Evolutionary conservation across 2,888 invertebrate species (phyloP).

Genomic region (Caenorhabditis sp.): DNA sequence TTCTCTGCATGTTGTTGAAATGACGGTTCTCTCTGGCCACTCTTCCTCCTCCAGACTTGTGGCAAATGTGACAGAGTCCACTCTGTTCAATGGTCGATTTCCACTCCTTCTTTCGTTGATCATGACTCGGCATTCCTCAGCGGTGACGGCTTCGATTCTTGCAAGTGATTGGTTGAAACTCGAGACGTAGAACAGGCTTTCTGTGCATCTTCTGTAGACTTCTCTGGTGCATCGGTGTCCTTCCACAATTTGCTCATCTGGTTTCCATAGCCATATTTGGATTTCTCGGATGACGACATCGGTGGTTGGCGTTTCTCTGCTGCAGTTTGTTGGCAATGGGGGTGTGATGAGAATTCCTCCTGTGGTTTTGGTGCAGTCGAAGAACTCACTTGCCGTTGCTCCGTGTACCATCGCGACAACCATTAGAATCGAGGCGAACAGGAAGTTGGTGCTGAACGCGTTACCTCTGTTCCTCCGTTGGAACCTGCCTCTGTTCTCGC

Average conservation of each 20-base stretch:
- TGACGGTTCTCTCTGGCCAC: slow-evolving; percentile 6
- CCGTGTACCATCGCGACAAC: background rate
- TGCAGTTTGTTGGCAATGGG: background rate
- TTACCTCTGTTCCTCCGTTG: background rate
- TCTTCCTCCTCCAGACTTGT: background rate
- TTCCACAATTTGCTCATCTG: background rate
- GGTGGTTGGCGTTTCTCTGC: background rate
- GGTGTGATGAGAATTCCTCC: slow-evolving; percentile 5
- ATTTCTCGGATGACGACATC: background rate
- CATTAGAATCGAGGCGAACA: background rate
- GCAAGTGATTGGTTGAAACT: background rate
- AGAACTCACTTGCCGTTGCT: background rate
- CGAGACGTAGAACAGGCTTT: background rate
- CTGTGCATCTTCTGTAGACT: slow-evolving; percentile 14
- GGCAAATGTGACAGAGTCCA: background rate
- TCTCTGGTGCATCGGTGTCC: slow-evolving; percentile 10
- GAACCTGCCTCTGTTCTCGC: slow-evolving; percentile 1
- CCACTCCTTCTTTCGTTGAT: slow-evolving; percentile 1
- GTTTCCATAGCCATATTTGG: background rate
- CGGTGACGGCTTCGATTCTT: background rate
- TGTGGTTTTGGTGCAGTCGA: background rate
- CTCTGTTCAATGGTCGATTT: background rate
- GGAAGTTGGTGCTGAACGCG: slow-evolving; percentile 8
- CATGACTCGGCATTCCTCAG: background rate
- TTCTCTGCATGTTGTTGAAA: background rate